These are phyloP conservation scores for Sogatella furcifera DNA, from an alignment of 1,140 invertebrate genomes.

Conservation along the genomic window DNA sequence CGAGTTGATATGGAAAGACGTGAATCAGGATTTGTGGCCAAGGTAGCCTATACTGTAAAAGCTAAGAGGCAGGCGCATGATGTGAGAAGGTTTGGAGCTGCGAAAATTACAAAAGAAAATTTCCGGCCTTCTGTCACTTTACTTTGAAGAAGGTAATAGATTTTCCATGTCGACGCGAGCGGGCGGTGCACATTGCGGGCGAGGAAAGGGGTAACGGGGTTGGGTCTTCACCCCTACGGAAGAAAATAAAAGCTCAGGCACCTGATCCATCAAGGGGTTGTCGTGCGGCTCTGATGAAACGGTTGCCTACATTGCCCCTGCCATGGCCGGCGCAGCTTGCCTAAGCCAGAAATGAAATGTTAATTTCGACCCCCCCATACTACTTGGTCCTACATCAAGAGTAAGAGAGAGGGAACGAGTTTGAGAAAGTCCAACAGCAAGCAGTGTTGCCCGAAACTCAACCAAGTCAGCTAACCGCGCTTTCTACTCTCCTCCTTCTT, in stretches of 20 bases:
- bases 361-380: background rate
- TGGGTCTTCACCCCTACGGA: background rate
- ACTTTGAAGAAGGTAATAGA: background rate
- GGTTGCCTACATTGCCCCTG: background rate
- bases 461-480: too few relatives aligned
- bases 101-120: conserved; percentile 2
- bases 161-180: background rate
- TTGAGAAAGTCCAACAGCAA: too few relatives aligned
- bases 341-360: conserved; percentile 1
- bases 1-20: too few relatives aligned
- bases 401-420: too few relatives aligned
- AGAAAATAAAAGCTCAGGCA: background rate
- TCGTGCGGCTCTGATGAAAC: background rate
- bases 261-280: background rate
- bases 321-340: background rate
- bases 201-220: background rate
- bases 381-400: too few relatives aligned
- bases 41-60: too few relatives aligned
- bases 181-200: background rate
- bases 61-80: too few relatives aligned
- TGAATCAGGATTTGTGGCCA: too few relatives aligned
- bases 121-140: background rate
- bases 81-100: background rate
- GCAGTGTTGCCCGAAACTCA: too few relatives aligned
- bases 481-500: too few relatives aligned